Evolutionary conservation across 1,140 invertebrate genomes (phyloP).

Genomic region (Heliconius hewitsoni): DNA sequence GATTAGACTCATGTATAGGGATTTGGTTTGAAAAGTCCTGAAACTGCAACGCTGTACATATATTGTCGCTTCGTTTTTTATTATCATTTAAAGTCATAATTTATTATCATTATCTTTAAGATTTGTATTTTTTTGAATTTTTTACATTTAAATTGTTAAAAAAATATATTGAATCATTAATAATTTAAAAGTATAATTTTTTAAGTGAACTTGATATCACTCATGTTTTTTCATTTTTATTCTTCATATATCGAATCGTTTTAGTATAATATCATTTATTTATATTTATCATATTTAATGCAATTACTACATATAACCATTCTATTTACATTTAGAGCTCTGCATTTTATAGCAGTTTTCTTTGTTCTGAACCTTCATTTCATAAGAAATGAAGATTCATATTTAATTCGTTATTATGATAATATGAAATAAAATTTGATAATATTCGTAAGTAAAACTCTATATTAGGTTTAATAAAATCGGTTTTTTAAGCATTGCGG

Average conservation of each 20-base stretch:
- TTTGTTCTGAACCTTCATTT: too few relatives aligned
- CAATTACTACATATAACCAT: background rate
- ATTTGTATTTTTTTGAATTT: too few relatives aligned
- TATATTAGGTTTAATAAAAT: too few relatives aligned
- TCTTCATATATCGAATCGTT: too few relatives aligned
- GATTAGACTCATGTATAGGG: slow-evolving; percentile 72
- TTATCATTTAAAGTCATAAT: background rate
- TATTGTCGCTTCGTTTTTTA: slow-evolving; percentile 46
- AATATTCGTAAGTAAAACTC: background rate
- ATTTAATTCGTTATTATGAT: background rate
- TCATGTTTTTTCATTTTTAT: too few relatives aligned
- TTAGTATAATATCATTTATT: too few relatives aligned
- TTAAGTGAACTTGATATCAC: too few relatives aligned
- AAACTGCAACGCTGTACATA: slow-evolving; percentile 58
- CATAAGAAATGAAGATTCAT: background rate
- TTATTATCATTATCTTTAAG: background rate
- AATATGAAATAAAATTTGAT: background rate
- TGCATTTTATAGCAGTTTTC: background rate
- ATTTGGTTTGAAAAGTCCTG: slow-evolving; percentile 64
- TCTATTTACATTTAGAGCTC: background rate
- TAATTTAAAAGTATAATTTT: too few relatives aligned
- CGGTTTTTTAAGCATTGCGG: slow-evolving; percentile 3
- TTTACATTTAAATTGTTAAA: too few relatives aligned
- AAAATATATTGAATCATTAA: too few relatives aligned
- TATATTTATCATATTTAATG: too few relatives aligned